Conservation (phyloP, 2,113 vertebrate genomes). For the Cinclus cinclus region DNA sequence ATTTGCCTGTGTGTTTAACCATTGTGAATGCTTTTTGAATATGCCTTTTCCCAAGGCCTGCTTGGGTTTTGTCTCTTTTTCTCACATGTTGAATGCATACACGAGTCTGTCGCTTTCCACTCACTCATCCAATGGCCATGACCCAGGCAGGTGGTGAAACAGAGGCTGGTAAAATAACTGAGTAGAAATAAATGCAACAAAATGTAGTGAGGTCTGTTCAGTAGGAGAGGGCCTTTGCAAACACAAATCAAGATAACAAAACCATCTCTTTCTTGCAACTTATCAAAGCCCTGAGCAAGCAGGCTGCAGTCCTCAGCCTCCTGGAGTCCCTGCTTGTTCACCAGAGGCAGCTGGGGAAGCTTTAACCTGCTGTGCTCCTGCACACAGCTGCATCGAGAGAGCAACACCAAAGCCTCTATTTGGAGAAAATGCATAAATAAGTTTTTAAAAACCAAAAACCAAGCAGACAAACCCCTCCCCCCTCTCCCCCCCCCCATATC, state of each 20-base stretch:
- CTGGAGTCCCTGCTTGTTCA: not conserved
- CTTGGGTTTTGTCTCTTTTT: not conserved
- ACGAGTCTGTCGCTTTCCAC: not conserved
- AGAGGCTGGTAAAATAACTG: not conserved
- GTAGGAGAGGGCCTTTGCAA: not conserved
- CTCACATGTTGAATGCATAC: not conserved
- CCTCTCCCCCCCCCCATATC: too few relatives aligned
- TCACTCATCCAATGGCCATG: not conserved
- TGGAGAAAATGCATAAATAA: not conserved
- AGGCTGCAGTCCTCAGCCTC: not conserved
- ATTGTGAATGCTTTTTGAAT: not conserved
- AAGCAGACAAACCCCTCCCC: too few relatives aligned
- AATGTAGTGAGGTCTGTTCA: not conserved
- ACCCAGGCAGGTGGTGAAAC: not conserved
- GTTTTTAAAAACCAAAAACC: too few relatives aligned
- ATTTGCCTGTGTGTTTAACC: not conserved
- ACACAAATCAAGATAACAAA: not conserved
- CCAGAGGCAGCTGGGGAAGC: not conserved
- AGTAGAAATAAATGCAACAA: not conserved
- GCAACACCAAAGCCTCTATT: not conserved
- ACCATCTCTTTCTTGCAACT: not conserved
- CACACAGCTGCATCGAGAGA: rapidly evolving
- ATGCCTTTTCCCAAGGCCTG: not conserved
- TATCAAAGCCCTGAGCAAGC: not conserved
- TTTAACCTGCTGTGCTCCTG: not conserved